These are phyloP conservation scores for Cybosia mesomella DNA, from an alignment of 2,888 invertebrate genomes.

Conservation along the genomic window DNA sequence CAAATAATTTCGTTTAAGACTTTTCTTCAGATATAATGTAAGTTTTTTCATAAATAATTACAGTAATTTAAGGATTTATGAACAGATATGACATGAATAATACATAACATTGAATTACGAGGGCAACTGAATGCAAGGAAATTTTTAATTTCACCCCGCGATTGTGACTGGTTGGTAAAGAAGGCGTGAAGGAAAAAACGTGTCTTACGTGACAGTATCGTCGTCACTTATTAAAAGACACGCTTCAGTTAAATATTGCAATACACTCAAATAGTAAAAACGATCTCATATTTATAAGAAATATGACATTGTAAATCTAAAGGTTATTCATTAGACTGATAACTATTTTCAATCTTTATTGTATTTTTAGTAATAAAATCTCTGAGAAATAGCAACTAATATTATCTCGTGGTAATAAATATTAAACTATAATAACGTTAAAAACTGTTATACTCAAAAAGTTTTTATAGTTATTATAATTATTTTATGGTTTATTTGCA, in stretches of 20 bases:
- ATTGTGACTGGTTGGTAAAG: neutral
- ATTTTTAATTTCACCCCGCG: neutral
- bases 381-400: neutral
- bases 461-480: neutral
- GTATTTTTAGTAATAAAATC: neutral
- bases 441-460: neutral
- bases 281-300: neutral
- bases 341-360: neutral
- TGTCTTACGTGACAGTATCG: neutral
- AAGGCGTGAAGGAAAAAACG: neutral
- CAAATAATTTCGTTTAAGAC: neutral
- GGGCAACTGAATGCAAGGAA: neutral
- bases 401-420: neutral
- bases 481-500: neutral
- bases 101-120: neutral
- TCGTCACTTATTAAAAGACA: neutral
- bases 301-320: neutral
- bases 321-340: neutral
- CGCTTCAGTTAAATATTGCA: neutral
- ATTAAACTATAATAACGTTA: neutral
- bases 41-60: conserved; percentile 2
- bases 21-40: neutral
- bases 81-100: neutral
- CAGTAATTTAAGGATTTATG: neutral
- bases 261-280: neutral